Percentiles rank a stretch among this genome's conserved stretches.
These are phyloP conservation scores for Dolichotis patagonum DNA, from an alignment of 2,113 vertebrate genomes.

Conservation along the genomic window DNA sequence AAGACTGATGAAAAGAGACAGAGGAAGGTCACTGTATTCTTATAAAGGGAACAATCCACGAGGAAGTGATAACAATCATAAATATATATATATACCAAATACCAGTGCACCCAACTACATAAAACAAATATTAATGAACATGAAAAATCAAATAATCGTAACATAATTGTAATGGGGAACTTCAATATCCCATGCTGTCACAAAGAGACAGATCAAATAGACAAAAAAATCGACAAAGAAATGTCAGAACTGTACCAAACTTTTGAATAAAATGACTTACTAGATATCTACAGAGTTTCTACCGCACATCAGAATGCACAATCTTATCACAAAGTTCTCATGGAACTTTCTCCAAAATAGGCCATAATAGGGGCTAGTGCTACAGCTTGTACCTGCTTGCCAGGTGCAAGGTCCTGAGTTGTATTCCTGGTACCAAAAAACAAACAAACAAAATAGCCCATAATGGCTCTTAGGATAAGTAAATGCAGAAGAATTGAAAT, in stretches of 20 bases:
- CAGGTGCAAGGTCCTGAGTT: no score
- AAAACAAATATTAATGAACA: no score
- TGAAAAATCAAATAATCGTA: no score
- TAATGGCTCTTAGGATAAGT: no score
- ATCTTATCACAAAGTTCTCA: neutral
- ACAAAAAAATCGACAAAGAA: neutral
- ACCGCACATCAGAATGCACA: neutral
- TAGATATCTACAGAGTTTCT: neutral
- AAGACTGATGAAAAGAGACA: neutral
- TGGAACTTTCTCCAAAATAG: neutral
- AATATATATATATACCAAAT: neutral
- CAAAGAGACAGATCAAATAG: neutral
- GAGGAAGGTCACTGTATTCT: neutral
- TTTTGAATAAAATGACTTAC: neutral
- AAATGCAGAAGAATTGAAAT: no score
- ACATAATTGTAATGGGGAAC: neutral
- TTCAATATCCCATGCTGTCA: neutral
- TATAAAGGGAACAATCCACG: neutral
- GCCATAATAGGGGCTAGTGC: neutral
- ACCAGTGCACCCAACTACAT: no score
- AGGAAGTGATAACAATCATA: neutral
- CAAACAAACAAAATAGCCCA: no score
- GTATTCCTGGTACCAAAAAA: no score
- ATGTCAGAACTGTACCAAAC: neutral
- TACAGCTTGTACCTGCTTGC: no score